Evolutionary conservation across 2,797 vertebrate species (phyloP), one percentile per base, ranked within the genome.

Genomic region (Spondyliosoma cantharus): DNA sequence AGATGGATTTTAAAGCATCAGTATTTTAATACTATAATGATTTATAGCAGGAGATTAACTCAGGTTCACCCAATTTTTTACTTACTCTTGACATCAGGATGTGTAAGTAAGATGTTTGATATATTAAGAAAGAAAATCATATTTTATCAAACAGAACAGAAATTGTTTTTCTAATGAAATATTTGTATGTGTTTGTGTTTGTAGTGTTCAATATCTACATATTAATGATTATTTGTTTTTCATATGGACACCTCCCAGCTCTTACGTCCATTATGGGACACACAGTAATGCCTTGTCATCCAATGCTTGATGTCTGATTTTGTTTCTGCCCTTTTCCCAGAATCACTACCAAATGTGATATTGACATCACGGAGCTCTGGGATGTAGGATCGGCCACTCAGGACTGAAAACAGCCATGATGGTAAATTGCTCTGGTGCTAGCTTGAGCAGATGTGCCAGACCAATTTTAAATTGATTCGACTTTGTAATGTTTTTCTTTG

Each of bases 331-430:
- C 80, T 89, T 86, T 90, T 86, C 87, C 67, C 70, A 79, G 86
- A 88, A 89, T 78, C 62, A 69, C 54, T 68, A 70, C 64, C 77
- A 87, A 88, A 90, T 88, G 78, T 78, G 71, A 83, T 81, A 88
- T 87, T 22, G 71, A 88, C 86, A 78, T 78, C 71, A 77, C 58
- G 72, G 83, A 73, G 82, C 76, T 85, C 71, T 74, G 84, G 83
- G 89, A 85, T 57, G 63, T 48, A 25, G 66, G 83, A 91, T 83
- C 80, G 87, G 80, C 78, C 90, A 86, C 88, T 92, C 82, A 91
- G 87, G 80, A 87, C 82, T 70, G 84, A 82, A 83, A 86, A 89
- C 82, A 82, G 82, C 77, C 84, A 58, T 79, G 80, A 85, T 89
- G 19, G 70, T 76, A 86, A 87, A 91, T 88, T 82, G 82, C 80